These are phyloP conservation scores for Aproaerema taeniolella DNA, from an alignment of 2,888 invertebrate species.

Conservation along the genomic window DNA sequence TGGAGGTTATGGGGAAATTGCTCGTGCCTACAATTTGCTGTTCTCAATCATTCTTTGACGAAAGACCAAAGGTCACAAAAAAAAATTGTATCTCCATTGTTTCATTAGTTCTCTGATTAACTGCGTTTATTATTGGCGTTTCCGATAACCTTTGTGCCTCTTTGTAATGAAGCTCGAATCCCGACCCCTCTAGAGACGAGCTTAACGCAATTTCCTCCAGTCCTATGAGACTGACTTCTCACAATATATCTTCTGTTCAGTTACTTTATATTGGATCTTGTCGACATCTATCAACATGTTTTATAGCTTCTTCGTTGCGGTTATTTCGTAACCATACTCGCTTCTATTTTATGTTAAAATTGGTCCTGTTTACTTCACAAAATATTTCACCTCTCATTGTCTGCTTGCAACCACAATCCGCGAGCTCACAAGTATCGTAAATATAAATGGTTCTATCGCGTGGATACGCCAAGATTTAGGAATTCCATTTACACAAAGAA, in stretches of 20 bases:
- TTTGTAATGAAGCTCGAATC: conserved; percentile 10
- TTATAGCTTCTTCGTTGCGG: neutral
- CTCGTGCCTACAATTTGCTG: too few species aligned
- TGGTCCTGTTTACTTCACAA: too few species aligned
- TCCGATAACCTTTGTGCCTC: conserved; percentile 3
- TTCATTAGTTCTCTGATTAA: neutral
- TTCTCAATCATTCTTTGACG: too few species aligned
- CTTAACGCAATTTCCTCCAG: conserved; percentile 11
- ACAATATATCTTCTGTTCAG: conserved; percentile 2
- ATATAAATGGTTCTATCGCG: neutral
- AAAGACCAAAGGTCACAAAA: too few species aligned
- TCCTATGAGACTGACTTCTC: neutral
- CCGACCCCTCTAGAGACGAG: neutral
- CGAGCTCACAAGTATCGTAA: neutral
- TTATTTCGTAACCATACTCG: too few species aligned
- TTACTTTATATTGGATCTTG: conserved; percentile 1
- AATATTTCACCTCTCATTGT: too few species aligned
- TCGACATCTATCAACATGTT: neutral
- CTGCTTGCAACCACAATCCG: neutral
- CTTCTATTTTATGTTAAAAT: too few species aligned
- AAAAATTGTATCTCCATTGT: too few species aligned
- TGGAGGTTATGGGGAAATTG: too few species aligned
- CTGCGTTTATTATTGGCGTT: neutral
- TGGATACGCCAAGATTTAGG: neutral
- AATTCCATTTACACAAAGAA: neutral